Conservation (phyloP, 2,113 vertebrate genomes). For the Hucho hucho region DNA sequence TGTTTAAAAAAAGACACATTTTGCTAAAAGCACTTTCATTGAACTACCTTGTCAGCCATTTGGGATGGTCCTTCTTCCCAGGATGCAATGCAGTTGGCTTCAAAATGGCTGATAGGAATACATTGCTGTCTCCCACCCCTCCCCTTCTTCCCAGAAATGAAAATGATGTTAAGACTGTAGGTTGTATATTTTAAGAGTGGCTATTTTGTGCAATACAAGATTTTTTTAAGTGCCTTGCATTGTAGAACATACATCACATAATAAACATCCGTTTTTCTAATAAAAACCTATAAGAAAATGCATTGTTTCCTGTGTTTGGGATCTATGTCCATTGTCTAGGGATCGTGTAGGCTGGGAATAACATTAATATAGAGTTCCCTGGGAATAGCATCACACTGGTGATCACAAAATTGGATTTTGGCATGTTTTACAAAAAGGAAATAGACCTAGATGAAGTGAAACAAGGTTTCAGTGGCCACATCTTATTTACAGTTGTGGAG, state of each 20-base stretch:
- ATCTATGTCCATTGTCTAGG: neutral
- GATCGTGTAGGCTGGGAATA: neutral
- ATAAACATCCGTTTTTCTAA: conserved; percentile 11
- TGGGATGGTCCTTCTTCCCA: conserved; percentile 6
- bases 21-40: neutral
- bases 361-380: too few relatives aligned
- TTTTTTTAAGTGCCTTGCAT: conserved; percentile 11
- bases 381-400: too few relatives aligned
- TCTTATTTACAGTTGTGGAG: neutral
- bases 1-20: neutral
- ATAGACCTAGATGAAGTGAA: neutral
- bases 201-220: conserved; percentile 33
- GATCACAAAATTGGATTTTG: neutral
- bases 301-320: neutral
- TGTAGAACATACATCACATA: conserved; percentile 18
- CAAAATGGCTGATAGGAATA: neutral
- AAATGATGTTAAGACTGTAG: conserved; percentile 26
- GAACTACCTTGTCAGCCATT: conserved; percentile 1
- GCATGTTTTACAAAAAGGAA: neutral
- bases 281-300: conserved; percentile 26
- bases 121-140: neutral
- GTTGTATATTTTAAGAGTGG: conserved; percentile 37
- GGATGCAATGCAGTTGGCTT: neutral
- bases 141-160: neutral
- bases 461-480: neutral